Base-by-base conservation (phyloP, 2,113 vertebrate species). In the Hydrochoerus hydrochaeris region DNA sequence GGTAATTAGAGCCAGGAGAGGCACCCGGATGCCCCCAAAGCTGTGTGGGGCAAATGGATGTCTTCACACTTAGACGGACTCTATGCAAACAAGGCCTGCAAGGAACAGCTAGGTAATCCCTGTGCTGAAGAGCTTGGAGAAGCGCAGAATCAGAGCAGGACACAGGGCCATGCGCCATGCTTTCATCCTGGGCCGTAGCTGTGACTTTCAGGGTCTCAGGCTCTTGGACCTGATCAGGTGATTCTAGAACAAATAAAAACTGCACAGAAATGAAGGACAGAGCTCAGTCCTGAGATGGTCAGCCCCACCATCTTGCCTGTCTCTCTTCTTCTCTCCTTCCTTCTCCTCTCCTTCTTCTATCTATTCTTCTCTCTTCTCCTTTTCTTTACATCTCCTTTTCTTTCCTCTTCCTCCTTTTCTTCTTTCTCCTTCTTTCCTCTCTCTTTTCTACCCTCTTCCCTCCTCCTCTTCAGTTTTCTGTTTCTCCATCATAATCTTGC, bases 11-110 rank as follows among this genome's bases (percentile, higher is more conserved):
- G 19, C 9, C 26, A 16, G 8, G 44, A 20, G 32, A 17, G 11
- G 26, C 4, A 0, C 35, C 19, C 49, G 28, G 44, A 4, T 32
- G 35, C 32, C 63, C 2, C 1, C 12, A 4, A 46, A n/a, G 1
- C 13, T 46, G 49, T 58, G n/a, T 13, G 57, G n/a, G n/a, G 44
- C 14, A 11, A 58, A 58, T 46, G 0, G 41, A 32, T 3, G 1
- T 57, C 89, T n/a, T 85, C n/a, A 20, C 41, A 4, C 58, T 85
- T 28, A 57, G 46, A 84, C 20, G 52, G 26, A 62, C 30, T 84
- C 46, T 46, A 7, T 63, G 20, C 2, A 63, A 63, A 28, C 12
- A 22, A 92, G 84, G 17, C 19, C 26, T 65, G 3, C 38, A 7
- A 26, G 6, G 46, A 77, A 73, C 46, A 32, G 46, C 77, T 2